phyloP scores from a whole-genome alignment of 2,113 vertebrate species.

The Orthonyx spaldingii region DNA sequence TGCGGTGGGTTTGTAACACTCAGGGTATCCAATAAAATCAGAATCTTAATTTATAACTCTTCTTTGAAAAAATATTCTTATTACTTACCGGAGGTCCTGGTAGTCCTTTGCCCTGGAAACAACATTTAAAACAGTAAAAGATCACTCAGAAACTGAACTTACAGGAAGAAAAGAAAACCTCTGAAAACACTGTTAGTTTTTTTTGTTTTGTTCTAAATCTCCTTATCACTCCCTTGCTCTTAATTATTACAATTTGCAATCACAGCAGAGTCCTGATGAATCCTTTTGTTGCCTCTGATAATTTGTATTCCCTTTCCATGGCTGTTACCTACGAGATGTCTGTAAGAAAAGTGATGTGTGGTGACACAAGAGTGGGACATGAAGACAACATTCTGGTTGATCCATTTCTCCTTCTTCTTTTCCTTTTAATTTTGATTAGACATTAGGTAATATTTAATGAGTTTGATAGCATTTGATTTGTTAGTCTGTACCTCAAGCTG shows the following conservation, averaged over 20 bases:
- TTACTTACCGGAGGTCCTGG: conserved; percentile 90
- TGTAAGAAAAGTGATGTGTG: not conserved
- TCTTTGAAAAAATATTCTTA: not conserved
- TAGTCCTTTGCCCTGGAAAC: conserved; percentile 90
- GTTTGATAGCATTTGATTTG: not conserved
- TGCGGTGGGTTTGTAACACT: not conserved
- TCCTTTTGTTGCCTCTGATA: not conserved
- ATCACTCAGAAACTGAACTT: not conserved
- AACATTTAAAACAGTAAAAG: conserved; percentile 39
- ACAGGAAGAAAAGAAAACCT: not conserved
- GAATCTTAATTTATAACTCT: not conserved
- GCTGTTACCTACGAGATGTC: rapidly evolving
- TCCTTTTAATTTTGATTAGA: not conserved
- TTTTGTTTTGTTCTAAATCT: not conserved
- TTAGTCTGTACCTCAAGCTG: not conserved
- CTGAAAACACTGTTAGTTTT: not conserved
- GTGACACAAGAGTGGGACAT: not conserved
- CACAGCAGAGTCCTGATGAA: not conserved
- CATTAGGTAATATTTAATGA: not conserved
- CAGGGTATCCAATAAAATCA: not conserved
- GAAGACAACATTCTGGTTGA: not conserved
- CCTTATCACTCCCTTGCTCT: not conserved
- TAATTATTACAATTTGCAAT: not conserved
- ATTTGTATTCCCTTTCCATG: not conserved
- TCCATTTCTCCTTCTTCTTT: not conserved